Evolutionary conservation across 2,888 invertebrate genomes (phyloP).

Genomic region (Antheraea yamamai): DNA sequence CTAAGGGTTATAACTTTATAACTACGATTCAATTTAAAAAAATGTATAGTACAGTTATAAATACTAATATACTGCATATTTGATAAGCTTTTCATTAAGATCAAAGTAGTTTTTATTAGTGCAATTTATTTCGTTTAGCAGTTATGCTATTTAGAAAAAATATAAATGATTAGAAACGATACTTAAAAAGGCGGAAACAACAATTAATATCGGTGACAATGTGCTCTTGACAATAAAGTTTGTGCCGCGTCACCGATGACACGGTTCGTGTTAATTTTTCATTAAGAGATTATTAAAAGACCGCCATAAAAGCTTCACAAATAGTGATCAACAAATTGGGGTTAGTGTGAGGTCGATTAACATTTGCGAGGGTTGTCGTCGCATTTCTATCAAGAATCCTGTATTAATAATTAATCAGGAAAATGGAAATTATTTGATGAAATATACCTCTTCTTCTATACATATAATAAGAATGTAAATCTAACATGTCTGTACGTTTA

Average conservation of each 20-base stretch:
- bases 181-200: background rate
- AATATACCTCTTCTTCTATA: background rate
- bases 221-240: slow-evolving; percentile 11
- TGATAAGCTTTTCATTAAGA: background rate
- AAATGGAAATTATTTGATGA: background rate
- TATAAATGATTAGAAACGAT: background rate
- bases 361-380: slow-evolving; percentile 47
- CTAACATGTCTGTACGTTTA: too few species aligned
- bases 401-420: background rate
- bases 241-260: slow-evolving; percentile 58
- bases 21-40: background rate
- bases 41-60: background rate
- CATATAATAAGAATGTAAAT: too few species aligned
- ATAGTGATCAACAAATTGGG: slow-evolving; percentile 64
- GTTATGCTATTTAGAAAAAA: background rate
- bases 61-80: background rate
- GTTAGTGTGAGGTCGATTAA: slow-evolving; percentile 63
- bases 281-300: slow-evolving; percentile 66
- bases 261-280: slow-evolving; percentile 68
- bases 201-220: slow-evolving; percentile 33
- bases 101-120: background rate
- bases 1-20: background rate
- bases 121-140: background rate
- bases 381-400: background rate
- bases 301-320: slow-evolving; percentile 59